Evolutionary conservation across 2,888 invertebrate species (phyloP), one percentile per base, ranked within the genome.

Genomic region (Plebejus melissa): DNA sequence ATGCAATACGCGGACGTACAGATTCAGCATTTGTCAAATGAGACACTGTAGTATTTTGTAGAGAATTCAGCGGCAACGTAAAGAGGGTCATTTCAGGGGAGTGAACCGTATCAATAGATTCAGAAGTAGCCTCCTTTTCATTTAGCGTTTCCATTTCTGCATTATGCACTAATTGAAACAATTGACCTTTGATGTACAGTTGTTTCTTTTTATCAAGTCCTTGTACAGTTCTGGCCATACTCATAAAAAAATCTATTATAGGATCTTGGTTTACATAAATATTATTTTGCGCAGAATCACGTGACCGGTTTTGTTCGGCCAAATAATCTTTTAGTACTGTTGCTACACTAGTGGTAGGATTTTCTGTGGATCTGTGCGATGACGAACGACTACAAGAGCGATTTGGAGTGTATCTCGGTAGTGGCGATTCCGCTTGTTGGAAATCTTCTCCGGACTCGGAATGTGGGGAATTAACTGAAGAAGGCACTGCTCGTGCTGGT

Each of bases 121-220:
- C 57, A n/a, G 57, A n/a, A 57, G 57, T 57, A 57, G n/a, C n/a
- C n/a, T 57, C n/a, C n/a, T n/a, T n/a, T n/a, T n/a, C n/a, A 57
- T 57, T 57, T n/a, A 57, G 57, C 57, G 57, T n/a, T n/a, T n/a
- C n/a, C 76, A 76, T 77, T 71, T 75, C 76, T 70, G 77, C 76
- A 60, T 38, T 38, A 38, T 38, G 38, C 38, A 38, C 74, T 38
- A 74, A 60, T 76, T 78, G 77, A 77, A 79, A 79, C 77, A 80
- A 76, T 38, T 79, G 77, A 75, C 76, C 50, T 80, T 79, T 79
- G 60, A 80, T 79, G 38, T 77, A 69, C 74, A 80, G 76, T 79
- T 79, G 79, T 71, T 79, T 76, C 76, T 75, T 70, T 77, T 77
- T 71, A 75, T 77, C 76, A 77, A 79, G 79, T 74, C 69, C 75